phyloP scores from a whole-genome alignment of 2,888 invertebrate genomes.

The Lissonota sp. region DNA sequence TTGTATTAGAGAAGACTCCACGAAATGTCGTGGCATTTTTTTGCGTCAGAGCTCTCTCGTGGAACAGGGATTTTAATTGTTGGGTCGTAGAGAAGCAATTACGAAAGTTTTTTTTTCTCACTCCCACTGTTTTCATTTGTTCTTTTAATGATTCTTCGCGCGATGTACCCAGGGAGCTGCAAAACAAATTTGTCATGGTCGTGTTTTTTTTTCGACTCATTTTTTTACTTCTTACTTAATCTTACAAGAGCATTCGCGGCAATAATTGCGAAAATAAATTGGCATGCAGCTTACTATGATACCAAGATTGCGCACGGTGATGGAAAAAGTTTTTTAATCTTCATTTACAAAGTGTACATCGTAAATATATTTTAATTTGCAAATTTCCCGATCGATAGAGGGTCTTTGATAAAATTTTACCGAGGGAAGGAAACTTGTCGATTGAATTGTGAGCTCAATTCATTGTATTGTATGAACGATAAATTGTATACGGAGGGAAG shows the following conservation, averaged over 20 bases:
- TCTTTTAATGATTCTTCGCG: constrained; percentile 21
- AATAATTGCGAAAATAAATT: constrained; percentile 20
- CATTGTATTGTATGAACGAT: too few relatives aligned
- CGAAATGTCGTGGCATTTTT: constrained; percentile 55
- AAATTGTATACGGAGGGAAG: too few relatives aligned
- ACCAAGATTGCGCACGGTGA: neutral
- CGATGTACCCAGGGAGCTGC: constrained; percentile 1
- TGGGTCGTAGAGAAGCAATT: constrained; percentile 57
- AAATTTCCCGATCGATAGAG: too few relatives aligned
- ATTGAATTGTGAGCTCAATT: too few relatives aligned
- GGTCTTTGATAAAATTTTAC: too few relatives aligned
- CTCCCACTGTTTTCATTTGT: constrained; percentile 30
- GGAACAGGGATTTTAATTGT: constrained; percentile 64
- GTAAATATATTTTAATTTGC: neutral
- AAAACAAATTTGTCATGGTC: constrained; percentile 4
- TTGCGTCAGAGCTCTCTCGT: constrained; percentile 28
- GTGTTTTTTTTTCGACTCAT: neutral
- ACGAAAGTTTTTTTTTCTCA: constrained; percentile 40
- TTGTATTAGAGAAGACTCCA: constrained; percentile 48
- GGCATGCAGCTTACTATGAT: neutral
- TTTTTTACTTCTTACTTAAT: neutral
- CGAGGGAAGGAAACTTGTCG: too few relatives aligned
- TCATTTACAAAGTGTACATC: neutral
- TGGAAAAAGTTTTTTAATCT: constrained; percentile 4
- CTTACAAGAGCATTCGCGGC: neutral